Conservation (phyloP, 2,888 invertebrate species). For the Bugulina stolonifera region DNA sequence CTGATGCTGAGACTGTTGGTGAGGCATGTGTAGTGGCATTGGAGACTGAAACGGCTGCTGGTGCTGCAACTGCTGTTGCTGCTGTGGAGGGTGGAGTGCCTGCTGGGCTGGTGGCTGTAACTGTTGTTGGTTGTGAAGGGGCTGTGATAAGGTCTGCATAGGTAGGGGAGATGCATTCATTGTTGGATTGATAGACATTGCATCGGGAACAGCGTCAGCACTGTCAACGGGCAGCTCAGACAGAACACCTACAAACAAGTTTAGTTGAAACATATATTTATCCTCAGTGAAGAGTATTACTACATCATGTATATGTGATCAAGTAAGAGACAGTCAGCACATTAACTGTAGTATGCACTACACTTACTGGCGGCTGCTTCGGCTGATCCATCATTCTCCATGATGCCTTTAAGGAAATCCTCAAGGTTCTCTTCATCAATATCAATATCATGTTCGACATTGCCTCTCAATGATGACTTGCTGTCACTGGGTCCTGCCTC, state of each 20-base stretch:
- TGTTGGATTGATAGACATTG: neutral
- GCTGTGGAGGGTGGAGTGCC: slow-evolving; percentile 23
- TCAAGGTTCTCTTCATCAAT: slow-evolving; percentile 87
- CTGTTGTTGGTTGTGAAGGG: neutral
- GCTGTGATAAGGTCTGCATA: neutral
- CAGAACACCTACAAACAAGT: neutral
- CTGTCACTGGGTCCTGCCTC: slow-evolving; percentile 18
- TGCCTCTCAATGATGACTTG: neutral
- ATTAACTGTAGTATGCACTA: too few species aligned
- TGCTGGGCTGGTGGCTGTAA: neutral
- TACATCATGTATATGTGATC: too few species aligned
- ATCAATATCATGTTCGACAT: slow-evolving; percentile 42
- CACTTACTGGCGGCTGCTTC: too few species aligned
- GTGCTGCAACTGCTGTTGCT: slow-evolving; percentile 31
- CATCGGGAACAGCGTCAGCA: neutral
- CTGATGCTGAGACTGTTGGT: slow-evolving; percentile 21
- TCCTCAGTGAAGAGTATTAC: too few species aligned
- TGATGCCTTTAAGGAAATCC: slow-evolving; percentile 82
- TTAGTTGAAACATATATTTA: too few species aligned
- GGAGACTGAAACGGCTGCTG: slow-evolving; percentile 27
- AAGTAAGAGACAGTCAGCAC: too few species aligned
- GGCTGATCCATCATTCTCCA: too few species aligned
- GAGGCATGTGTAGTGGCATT: neutral
- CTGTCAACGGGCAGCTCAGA: neutral
- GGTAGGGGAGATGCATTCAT: neutral